Evolutionary conservation across 2,888 invertebrate genomes (phyloP).

Genomic region (Drosophila subquinaria): DNA sequence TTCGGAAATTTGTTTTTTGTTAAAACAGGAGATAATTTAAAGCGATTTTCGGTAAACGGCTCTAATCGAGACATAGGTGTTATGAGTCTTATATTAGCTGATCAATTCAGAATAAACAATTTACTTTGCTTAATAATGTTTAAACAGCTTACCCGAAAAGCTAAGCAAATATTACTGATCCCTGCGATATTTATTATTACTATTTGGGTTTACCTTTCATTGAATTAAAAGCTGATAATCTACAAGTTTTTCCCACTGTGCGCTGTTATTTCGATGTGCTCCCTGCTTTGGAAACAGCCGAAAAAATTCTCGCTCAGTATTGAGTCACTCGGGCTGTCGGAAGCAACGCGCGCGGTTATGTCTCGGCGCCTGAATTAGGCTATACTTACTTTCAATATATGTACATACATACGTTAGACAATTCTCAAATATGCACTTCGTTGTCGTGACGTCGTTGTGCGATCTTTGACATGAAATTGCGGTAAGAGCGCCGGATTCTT

Average conservation of each 20-base stretch:
- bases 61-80: too few species aligned
- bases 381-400: background rate
- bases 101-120: background rate
- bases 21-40: too few species aligned
- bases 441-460: conserved; percentile 59
- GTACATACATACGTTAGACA: conserved; percentile 5
- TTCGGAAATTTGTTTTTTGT: too few species aligned
- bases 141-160: conserved; percentile 6
- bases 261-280: background rate
- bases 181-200: background rate
- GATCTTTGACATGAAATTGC: conserved; percentile 49
- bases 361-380: conserved; percentile 9
- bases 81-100: background rate
- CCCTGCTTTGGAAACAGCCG: conserved; percentile 1
- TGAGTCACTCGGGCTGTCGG: conserved; percentile 38
- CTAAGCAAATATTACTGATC: background rate
- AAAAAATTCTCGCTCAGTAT: conserved; percentile 46
- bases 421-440: conserved; percentile 53
- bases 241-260: too few species aligned
- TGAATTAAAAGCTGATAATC: too few species aligned
- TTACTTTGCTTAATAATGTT: background rate
- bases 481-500: conserved; percentile 24
- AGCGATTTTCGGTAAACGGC: too few species aligned
- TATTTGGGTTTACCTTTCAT: too few species aligned
- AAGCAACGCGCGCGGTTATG: conserved; percentile 25